phyloP scores from a whole-genome alignment of 2,113 vertebrate species.

The Aplodontia rufa region DNA sequence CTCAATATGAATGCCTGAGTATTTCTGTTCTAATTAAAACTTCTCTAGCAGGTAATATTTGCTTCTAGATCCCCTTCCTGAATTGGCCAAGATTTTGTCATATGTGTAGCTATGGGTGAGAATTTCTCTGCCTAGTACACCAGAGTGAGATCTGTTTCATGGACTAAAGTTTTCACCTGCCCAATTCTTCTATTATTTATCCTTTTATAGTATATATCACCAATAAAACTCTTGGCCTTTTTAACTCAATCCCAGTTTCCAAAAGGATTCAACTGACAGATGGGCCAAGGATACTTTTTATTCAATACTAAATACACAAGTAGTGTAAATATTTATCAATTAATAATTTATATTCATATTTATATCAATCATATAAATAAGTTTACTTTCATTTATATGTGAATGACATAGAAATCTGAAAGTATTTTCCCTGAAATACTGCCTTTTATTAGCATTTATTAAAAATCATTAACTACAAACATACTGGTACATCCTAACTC shows the following conservation, averaged over 20 bases:
- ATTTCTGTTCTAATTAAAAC: neutral
- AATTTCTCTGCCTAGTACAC: neutral
- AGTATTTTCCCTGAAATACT: neutral
- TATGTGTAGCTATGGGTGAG: neutral
- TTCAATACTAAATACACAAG: neutral
- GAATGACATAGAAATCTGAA: neutral
- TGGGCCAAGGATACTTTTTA: neutral
- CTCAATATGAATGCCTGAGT: neutral
- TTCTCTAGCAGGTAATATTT: neutral
- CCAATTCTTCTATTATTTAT: neutral
- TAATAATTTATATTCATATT: neutral
- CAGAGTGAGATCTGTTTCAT: neutral
- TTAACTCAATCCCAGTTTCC: neutral
- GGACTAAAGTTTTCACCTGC: accelerated
- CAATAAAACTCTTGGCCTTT: neutral
- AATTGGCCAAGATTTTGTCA: neutral
- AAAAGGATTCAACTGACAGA: neutral
- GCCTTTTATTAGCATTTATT: neutral
- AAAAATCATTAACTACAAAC: neutral
- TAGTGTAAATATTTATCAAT: neutral
- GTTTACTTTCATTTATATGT: neutral
- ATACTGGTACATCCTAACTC: neutral
- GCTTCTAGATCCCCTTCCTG: neutral
- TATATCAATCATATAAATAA: too few species aligned
- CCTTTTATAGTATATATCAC: neutral